Evolutionary conservation across 2,888 invertebrate species (phyloP).

Genomic region (Thera britannica): DNA sequence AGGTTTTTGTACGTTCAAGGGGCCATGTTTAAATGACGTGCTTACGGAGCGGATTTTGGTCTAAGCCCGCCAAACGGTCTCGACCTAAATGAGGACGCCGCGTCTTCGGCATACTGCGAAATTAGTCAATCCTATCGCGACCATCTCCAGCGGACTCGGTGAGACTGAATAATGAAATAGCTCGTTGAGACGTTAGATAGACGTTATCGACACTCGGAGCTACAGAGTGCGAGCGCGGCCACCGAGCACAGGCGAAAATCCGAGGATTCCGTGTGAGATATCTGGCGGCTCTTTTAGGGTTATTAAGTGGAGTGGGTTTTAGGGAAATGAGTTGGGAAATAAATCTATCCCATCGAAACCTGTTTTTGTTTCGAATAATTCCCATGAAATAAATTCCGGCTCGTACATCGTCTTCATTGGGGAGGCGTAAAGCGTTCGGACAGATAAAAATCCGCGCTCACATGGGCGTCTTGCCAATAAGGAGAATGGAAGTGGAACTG

Average conservation of each 20-base stretch:
- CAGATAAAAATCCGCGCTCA: conserved; percentile 63
- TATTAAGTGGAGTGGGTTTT: conserved; percentile 82
- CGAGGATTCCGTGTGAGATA: conserved; percentile 79
- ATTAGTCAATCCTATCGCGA: conserved; percentile 80
- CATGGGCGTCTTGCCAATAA: conserved; percentile 72
- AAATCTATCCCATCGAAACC: conserved; percentile 68
- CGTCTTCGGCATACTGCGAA: conserved; percentile 71
- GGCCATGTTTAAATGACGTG: conserved; percentile 71
- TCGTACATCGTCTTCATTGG: conserved; percentile 75
- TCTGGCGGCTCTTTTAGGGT: conserved; percentile 76
- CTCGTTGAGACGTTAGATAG: conserved; percentile 69
- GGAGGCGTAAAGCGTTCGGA: conserved; percentile 53
- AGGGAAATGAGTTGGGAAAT: conserved; percentile 77
- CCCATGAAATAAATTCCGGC: conserved; percentile 71
- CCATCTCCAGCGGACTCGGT: conserved; percentile 69
- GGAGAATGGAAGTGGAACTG: conserved; percentile 65
- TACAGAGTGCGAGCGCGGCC: conserved; percentile 62
- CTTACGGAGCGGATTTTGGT: conserved; percentile 69
- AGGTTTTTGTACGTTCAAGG: conserved; percentile 54
- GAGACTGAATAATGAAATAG: conserved; percentile 82
- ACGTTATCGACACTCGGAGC: conserved; percentile 65
- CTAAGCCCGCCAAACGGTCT: conserved; percentile 73
- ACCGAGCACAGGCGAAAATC: conserved; percentile 71
- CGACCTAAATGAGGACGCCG: conserved; percentile 73
- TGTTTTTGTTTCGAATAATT: conserved; percentile 66